Percentiles rank a stretch among this genome's conserved stretches.
Evolutionary conservation across 2,797 vertebrate genomes (phyloP).

Genomic region (Hybognathus amarus): DNA sequence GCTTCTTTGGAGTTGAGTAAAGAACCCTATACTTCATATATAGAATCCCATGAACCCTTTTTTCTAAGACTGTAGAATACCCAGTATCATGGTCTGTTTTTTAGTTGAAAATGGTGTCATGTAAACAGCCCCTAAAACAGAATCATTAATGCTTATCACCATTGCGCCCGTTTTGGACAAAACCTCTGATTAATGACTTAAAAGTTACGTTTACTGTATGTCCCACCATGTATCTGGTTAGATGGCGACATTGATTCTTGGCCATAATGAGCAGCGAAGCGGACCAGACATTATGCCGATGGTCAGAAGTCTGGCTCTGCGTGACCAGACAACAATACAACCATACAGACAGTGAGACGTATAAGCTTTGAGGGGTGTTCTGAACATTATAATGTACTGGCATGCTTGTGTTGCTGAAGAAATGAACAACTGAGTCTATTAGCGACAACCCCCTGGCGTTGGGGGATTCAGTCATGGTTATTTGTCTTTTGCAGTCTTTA

Average conservation of each 20-base stretch:
- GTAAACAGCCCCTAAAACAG: no score
- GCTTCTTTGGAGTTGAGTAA: no score
- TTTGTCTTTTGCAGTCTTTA: conserved; percentile 43
- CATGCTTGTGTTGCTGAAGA: conserved; percentile 9
- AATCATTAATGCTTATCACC: no score
- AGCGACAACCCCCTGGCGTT: background rate
- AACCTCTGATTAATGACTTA: background rate
- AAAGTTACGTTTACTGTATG: background rate
- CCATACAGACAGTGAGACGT: background rate
- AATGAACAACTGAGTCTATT: conserved; percentile 31
- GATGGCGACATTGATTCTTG: background rate
- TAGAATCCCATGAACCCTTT: no score
- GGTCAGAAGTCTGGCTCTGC: background rate
- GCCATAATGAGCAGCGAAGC: background rate
- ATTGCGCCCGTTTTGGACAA: background rate
- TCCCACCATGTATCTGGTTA: background rate
- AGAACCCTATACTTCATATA: no score
- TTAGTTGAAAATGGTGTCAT: no score
- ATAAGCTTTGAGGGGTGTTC: background rate
- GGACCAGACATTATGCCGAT: background rate
- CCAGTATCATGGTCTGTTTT: no score
- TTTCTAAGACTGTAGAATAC: no score
- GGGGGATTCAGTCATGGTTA: background rate
- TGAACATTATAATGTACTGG: background rate
- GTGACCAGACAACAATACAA: background rate